Conservation (phyloP, 2,113 vertebrate species). For the Craseonycteris thonglongyai region DNA sequence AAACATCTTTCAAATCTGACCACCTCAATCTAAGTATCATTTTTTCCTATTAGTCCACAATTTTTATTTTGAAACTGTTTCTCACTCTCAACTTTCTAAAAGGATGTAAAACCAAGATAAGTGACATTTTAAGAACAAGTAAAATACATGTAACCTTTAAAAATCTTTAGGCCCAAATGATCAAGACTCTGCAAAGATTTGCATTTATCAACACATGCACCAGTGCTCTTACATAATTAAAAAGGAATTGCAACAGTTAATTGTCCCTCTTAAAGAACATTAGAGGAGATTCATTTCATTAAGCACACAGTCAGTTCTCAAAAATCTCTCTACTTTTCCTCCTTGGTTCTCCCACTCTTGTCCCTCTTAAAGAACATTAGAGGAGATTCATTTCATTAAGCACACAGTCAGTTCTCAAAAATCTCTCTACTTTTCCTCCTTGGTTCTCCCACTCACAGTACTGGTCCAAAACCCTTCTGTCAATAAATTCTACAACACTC, state of each 20-base stretch:
- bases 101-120: neutral
- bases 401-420: neutral
- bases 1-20: neutral
- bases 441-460: neutral
- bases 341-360: neutral
- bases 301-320: neutral
- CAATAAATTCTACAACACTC: neutral
- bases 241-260: conserved; percentile 52
- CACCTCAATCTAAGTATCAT: neutral
- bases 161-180: neutral
- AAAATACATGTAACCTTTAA: neutral
- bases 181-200: conserved; percentile 3
- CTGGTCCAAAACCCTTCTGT: neutral
- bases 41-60: neutral
- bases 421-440: neutral
- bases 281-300: conserved; percentile 44
- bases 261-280: conserved; percentile 55
- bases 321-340: neutral
- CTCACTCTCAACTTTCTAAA: neutral
- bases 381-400: conserved; percentile 40
- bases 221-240: conserved; percentile 45
- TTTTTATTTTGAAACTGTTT: neutral
- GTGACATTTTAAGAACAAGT: neutral
- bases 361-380: conserved; percentile 55
- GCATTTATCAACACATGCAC: conserved; percentile 18